phyloP scores from a whole-genome alignment of 2,888 invertebrate genomes.

The Lepeophtheirus nordmannii region DNA sequence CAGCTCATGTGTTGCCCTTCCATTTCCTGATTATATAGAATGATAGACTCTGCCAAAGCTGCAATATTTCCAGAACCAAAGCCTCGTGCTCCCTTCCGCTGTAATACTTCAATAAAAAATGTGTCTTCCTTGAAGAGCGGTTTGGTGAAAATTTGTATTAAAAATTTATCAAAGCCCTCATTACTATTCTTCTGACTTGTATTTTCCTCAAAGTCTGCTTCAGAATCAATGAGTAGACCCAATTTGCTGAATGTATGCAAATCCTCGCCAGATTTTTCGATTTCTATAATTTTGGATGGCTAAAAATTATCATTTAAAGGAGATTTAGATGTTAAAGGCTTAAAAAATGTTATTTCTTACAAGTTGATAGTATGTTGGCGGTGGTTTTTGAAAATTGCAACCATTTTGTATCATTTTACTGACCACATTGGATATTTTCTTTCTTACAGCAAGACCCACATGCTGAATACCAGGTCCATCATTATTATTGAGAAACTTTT shows the following conservation, averaged over 20 bases:
- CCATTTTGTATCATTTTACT: conserved; percentile 30
- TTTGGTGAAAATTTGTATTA: conserved; percentile 38
- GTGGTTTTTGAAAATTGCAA: conserved; percentile 35
- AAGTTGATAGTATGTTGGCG: conserved; percentile 34
- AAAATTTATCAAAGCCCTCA: conserved; percentile 31
- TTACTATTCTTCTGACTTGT: background rate
- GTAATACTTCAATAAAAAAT: conserved; percentile 39
- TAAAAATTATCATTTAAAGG: background rate
- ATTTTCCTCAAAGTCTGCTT: conserved; percentile 32
- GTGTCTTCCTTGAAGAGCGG: conserved; percentile 37
- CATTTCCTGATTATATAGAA: conserved; percentile 28
- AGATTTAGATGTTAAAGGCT: background rate
- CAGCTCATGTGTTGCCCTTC: background rate
- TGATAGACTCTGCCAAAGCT: conserved; percentile 37
- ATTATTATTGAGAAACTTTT: conserved; percentile 31
- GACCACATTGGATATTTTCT: conserved; percentile 33
- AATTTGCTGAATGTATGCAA: conserved; percentile 31
- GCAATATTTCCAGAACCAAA: conserved; percentile 39
- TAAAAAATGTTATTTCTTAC: background rate
- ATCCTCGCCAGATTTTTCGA: conserved; percentile 32
- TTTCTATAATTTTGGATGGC: conserved; percentile 32
- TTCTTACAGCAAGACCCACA: conserved; percentile 34
- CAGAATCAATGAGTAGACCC: conserved; percentile 36
- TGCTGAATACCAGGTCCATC: conserved; percentile 38
- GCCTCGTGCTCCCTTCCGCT: conserved; percentile 37